phyloP scores from a whole-genome alignment of 1,140 invertebrate genomes.

The Andricus grossulariae region DNA sequence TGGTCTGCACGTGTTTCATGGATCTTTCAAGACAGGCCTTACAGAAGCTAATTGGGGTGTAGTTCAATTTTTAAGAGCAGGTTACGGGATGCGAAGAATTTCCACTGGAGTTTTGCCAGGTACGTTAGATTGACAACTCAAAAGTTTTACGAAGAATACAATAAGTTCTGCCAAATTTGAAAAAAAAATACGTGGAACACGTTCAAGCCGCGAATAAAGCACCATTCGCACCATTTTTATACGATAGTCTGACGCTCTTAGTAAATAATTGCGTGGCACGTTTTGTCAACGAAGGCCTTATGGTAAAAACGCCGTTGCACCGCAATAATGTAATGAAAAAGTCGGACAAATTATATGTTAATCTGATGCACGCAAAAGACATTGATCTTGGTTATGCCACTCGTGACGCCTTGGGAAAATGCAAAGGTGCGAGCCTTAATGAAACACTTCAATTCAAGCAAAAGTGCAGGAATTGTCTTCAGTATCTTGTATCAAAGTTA shows the following conservation, averaged over 20 bases:
- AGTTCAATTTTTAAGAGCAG: conserved; percentile 48
- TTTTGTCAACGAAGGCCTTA: neutral
- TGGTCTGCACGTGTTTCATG: no score
- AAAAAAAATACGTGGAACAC: conserved; percentile 4
- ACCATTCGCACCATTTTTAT: conserved; percentile 39
- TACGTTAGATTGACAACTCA: no score
- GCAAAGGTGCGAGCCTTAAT: neutral
- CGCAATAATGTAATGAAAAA: conserved; percentile 28
- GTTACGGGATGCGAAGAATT: conserved; percentile 49
- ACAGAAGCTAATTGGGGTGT: conserved; percentile 42
- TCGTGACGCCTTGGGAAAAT: no score
- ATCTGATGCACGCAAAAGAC: no score
- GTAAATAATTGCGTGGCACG: conserved; percentile 1
- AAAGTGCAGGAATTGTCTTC: conserved; percentile 5
- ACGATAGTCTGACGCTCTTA: conserved; percentile 45
- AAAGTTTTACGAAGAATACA: no score
- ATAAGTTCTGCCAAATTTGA: conserved; percentile 35
- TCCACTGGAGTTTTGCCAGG: conserved; percentile 49
- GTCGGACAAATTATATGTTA: no score
- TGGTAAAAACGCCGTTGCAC: neutral
- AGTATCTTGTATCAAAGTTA: conserved; percentile 1
- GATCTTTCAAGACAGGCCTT: conserved; percentile 49
- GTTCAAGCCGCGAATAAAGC: conserved; percentile 13
- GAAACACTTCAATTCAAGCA: conserved; percentile 18
- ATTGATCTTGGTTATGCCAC: no score